Conservation (phyloP, 2,888 invertebrate genomes). For the Rotaria macrura region DNA sequence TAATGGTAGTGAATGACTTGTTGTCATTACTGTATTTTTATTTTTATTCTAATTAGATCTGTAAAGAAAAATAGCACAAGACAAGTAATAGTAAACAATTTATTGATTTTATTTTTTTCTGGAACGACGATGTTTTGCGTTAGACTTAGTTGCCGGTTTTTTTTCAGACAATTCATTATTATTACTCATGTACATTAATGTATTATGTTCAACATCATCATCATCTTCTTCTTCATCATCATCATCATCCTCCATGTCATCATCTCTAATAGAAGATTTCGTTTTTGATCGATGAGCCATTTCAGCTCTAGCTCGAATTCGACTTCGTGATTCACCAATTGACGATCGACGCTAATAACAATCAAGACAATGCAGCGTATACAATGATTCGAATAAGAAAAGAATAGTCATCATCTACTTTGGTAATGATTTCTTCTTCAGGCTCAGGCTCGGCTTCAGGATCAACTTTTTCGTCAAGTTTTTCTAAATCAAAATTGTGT, state of each 20-base stretch:
- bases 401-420: too few species aligned
- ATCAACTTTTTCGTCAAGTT: not conserved
- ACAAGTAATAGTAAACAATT: not conserved
- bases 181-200: not conserved
- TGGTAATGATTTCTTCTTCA: not conserved
- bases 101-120: not conserved
- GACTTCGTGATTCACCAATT: conserved; percentile 12
- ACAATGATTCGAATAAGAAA: not conserved
- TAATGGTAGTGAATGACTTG: not conserved
- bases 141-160: not conserved
- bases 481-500: not conserved
- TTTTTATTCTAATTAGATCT: not conserved
- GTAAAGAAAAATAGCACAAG: not conserved
- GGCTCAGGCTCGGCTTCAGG: not conserved
- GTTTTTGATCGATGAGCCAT: not conserved
- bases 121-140: not conserved
- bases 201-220: not conserved
- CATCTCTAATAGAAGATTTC: not conserved
- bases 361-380: not conserved
- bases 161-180: not conserved
- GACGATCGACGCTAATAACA: not conserved
- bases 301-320: not conserved
- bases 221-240: not conserved
- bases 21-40: not conserved
- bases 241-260: not conserved